Base-by-base conservation (phyloP, 2,888 invertebrate genomes). In the Azorinus chamasolen region DNA sequence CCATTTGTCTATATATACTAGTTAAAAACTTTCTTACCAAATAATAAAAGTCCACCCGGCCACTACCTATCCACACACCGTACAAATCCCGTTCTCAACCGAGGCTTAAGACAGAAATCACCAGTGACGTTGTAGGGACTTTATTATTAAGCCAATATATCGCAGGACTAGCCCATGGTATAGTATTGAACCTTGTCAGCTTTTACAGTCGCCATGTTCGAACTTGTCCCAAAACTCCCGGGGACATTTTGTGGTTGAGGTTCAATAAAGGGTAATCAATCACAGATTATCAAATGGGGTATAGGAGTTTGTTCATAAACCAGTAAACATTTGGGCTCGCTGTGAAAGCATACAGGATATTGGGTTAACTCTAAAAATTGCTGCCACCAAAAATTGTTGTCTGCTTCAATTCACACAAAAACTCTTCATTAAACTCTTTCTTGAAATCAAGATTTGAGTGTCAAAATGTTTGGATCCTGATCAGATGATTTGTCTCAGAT, bases 91-190 rank as follows among this genome's bases (percentile, higher is more conserved):
- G 55, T 32, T 24, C 55, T 2, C 25, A 25, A n/a, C 6, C 22
- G 27, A 27, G 32, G 24, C 25, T 25, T 27, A 6, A 24, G 20
- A 20, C 55, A 41, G 10, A 41, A 55, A 41, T 54, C 41, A 18
- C 39, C 65, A 48, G 65, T 73, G 72, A 73, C 65, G 73, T 73
- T 66, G 51, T 37, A 45, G 39, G 22, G 55, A 43, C 48, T 73
- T 66, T 55, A 73, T 62, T 73, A 66, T 61, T 63, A 61, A 71
- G 69, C 68, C 77, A 77, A 77, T 77, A 77, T 55, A 6, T 66
- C 62, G 43, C 66, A 63, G 53, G 48, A 51, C 53, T 22, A 54
- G 41, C 46, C 37, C 25, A 43, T 27, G 46, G 66, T 51, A 39
- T 68, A 50, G 51, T 71, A 70, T 50, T 66, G 43, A 61, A 65